A percentile compares a stretch with the other conserved stretches of the same genome.
phyloP scores from a whole-genome alignment of 2,113 vertebrate genomes.

The Catharus bicknelli region DNA sequence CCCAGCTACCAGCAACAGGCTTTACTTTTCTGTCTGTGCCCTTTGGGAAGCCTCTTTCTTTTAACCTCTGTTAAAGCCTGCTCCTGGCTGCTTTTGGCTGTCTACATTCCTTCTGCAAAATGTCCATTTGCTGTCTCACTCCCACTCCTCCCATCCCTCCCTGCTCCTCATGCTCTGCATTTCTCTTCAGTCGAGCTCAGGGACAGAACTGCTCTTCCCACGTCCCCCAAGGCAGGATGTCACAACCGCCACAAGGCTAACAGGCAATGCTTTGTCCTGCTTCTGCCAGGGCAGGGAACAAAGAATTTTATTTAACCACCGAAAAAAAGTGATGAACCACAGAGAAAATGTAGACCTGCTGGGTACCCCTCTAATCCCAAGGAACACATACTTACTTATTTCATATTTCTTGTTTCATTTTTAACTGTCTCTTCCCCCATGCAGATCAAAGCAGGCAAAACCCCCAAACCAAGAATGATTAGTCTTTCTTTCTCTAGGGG shows the following conservation, averaged over 20 bases:
- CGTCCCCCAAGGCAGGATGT: accelerated
- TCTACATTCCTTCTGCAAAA: background rate
- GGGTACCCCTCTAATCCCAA: background rate
- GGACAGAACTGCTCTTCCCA: background rate
- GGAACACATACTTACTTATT: background rate
- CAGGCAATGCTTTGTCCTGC: accelerated
- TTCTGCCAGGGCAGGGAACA: background rate
- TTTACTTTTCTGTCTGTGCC: accelerated
- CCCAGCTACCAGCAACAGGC: background rate
- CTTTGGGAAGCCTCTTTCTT: background rate
- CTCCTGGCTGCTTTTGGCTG: background rate
- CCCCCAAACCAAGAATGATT: background rate
- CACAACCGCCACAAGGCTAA: background rate
- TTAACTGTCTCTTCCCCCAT: background rate
- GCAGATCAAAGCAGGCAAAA: background rate
- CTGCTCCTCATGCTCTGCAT: background rate
- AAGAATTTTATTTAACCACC: background rate
- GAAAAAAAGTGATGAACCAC: background rate
- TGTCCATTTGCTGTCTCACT: accelerated
- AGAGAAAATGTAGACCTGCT: accelerated
- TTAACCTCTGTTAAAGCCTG: background rate
- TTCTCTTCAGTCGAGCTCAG: background rate
- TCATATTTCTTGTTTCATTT: background rate
- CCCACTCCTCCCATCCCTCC: background rate
- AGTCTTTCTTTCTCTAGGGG: background rate